A percentile compares a stretch with the other conserved stretches of the same genome.
Conservation (phyloP, 2,113 vertebrate species). For the Ploceus nigricollis region DNA sequence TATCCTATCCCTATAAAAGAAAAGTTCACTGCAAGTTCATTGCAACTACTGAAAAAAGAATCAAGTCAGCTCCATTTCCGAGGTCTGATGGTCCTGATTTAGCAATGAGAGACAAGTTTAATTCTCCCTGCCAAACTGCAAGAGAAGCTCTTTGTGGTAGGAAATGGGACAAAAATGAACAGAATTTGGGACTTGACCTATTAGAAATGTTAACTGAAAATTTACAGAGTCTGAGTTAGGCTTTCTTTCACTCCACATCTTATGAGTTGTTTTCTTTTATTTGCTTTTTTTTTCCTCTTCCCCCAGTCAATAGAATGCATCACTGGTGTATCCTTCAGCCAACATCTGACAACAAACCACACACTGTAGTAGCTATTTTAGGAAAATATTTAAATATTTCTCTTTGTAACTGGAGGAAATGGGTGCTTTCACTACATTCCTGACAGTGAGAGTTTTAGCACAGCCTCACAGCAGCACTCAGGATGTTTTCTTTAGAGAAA, state of each 20-base stretch:
- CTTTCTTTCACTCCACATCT: neutral
- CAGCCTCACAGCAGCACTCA: neutral
- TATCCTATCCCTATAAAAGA: neutral
- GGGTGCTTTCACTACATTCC: neutral
- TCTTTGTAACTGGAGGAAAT: neutral
- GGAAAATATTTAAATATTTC: neutral
- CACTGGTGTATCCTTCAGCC: neutral
- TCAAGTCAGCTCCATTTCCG: neutral
- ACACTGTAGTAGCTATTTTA: neutral
- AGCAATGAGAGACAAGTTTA: neutral
- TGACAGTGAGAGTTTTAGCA: neutral
- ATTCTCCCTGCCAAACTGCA: neutral
- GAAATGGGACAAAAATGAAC: neutral
- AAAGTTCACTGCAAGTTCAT: neutral
- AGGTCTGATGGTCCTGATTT: neutral
- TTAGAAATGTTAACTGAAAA: neutral
- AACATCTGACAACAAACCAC: neutral
- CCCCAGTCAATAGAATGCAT: too few relatives aligned
- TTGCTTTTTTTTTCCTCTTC: neutral
- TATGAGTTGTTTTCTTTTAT: neutral
- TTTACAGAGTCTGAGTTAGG: neutral
- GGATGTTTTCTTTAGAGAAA: conserved; percentile 13
- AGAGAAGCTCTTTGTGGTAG: neutral
- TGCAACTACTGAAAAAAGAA: neutral
- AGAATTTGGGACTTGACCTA: neutral